Evolutionary conservation across 2,113 vertebrate species (phyloP).

Genomic region (Megaleporinus macrocephalus): DNA sequence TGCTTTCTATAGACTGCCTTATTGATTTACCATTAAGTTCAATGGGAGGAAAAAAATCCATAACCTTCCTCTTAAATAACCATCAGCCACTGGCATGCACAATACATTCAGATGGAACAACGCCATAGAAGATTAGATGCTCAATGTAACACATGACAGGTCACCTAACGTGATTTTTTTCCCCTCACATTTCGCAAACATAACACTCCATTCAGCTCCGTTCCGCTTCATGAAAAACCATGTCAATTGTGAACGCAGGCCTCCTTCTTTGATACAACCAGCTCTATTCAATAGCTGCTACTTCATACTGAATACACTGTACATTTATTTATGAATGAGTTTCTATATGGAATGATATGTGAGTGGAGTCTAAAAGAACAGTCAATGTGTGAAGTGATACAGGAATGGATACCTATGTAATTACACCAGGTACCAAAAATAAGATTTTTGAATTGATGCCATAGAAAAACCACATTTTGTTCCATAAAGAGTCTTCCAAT

Average conservation of each 20-base stretch:
- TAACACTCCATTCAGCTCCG: slow-evolving; percentile 5
- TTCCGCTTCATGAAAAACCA: not conserved
- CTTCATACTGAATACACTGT: not conserved
- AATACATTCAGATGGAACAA: slow-evolving; percentile 69
- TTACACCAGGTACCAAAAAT: not conserved
- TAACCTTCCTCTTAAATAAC: slow-evolving; percentile 81
- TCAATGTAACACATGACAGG: slow-evolving; percentile 21
- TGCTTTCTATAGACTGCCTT: slow-evolving; percentile 57
- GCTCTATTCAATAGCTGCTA: not conserved
- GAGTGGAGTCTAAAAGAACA: not conserved
- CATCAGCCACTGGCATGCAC: slow-evolving; percentile 74
- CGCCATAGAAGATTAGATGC: slow-evolving; percentile 65
- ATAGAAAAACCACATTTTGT: not conserved
- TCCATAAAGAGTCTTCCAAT: not conserved
- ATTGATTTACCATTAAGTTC: slow-evolving; percentile 83
- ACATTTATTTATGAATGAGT: not conserved
- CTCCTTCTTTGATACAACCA: not conserved
- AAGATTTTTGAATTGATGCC: not conserved
- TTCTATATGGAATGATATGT: not conserved
- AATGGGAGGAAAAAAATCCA: slow-evolving; percentile 78
- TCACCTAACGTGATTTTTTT: slow-evolving; percentile 22
- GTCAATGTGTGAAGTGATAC: not conserved
- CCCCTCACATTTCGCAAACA: slow-evolving; percentile 20
- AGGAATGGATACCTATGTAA: not conserved
- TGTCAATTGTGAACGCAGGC: not conserved